Percentiles rank a stretch among this genome's conserved stretches.
phyloP scores from a whole-genome alignment of 2,888 invertebrate genomes.

The Chymomyza fuscimana region DNA sequence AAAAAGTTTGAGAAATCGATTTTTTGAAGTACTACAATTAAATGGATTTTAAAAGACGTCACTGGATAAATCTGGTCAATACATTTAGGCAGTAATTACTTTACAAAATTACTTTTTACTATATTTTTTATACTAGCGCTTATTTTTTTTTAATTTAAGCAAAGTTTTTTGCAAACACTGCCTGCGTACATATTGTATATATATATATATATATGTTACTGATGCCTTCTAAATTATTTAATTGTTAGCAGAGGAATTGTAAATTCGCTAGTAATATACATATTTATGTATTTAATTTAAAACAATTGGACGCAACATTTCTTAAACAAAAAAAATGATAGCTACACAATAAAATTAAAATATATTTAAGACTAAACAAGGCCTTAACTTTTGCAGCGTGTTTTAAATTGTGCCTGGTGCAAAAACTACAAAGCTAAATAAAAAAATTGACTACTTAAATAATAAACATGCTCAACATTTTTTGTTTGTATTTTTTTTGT shows the following conservation, averaged over 20 bases:
- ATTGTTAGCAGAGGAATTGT: background rate
- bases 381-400: background rate
- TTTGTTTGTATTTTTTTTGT: background rate
- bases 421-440: constrained; percentile 1
- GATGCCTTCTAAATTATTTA: no score
- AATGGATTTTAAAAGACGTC: background rate
- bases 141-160: background rate
- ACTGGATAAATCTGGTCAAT: background rate
- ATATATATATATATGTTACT: no score
- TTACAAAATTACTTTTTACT: no score
- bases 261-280: background rate
- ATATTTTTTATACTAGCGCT: no score
- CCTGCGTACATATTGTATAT: no score
- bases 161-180: no score
- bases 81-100: background rate
- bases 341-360: background rate
- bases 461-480: constrained; percentile 23
- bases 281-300: background rate
- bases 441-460: constrained; percentile 63
- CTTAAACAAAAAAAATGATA: background rate
- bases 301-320: background rate
- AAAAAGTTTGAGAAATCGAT: background rate
- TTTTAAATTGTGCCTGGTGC: background rate
- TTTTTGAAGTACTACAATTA: background rate
- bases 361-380: background rate